Conservation (phyloP, 2,797 vertebrate genomes). For the Acipenser oxyrinchus region DNA sequence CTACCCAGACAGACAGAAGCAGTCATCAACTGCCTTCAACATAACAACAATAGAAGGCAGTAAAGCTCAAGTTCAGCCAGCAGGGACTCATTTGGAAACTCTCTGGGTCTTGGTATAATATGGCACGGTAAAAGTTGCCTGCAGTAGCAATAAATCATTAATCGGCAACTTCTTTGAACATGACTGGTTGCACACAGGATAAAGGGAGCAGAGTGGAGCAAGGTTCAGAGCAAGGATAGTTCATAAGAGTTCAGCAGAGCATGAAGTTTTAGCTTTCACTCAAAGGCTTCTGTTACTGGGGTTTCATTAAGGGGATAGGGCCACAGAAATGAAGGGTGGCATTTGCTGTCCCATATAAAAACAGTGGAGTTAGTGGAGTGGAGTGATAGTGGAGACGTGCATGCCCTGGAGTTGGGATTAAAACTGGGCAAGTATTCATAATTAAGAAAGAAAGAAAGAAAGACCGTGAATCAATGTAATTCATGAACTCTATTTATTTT, state of each 20-base stretch:
- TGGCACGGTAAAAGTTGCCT: neutral
- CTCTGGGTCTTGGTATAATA: neutral
- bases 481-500: no score
- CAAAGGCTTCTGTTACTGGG: no score
- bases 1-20: neutral
- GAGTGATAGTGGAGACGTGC: no score
- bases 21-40: neutral
- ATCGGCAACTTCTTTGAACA: neutral
- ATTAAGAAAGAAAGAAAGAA: no score
- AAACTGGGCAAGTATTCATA: no score
- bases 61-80: neutral
- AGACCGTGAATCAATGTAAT: no score
- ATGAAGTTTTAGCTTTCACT: no score
- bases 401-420: no score
- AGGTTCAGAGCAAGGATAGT: neutral
- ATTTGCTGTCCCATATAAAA: no score
- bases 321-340: no score
- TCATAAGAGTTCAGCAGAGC: neutral
- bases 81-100: slow-evolving; percentile 3
- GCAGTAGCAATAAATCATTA: slow-evolving; percentile 3
- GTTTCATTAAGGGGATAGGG: no score
- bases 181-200: neutral
- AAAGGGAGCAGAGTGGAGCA: neutral
- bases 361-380: no score
- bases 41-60: neutral